Evolutionary conservation across 2,888 invertebrate species (phyloP), one percentile per base, ranked within the genome.

Genomic region (Drosophila atripex): DNA sequence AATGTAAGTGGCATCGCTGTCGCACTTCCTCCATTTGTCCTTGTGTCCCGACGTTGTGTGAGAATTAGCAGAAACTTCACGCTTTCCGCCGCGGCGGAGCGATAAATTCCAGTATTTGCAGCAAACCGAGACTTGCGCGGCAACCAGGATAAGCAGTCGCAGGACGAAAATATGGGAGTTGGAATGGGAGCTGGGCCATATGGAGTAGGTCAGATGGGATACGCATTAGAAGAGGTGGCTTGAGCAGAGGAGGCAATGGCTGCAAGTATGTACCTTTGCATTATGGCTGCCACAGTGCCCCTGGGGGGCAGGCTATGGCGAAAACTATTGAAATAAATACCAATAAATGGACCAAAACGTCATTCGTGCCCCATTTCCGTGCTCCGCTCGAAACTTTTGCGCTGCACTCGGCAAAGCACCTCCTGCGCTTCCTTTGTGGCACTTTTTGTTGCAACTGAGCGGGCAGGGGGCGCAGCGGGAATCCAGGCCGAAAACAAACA

Each of bases 281-380:
- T n/a, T n/a, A n/a, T 35, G 35, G n/a, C 51, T 23, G 0, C 3
- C 21, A 23, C 21, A 23, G 21, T 23, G 4, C 21, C 21, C 21
- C 43, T 45, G 28, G 7, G 7, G 45, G 52, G 46, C 23, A 78
- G 76, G 41, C 63, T 60, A 78, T 72, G 53, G 68, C 47, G 52
- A 77, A 74, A 56, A 54, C 56, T 41, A 80, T 77, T 77, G 70
- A 77, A 77, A 77, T 79, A 77, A 72, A 72, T 69, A 75, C 74
- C 61, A 77, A 74, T 75, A 80, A 77, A 71, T 60, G 59, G 63
- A 54, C 73, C 74, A 69, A 56, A 66, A 59, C 66, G 51, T 65
- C 70, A 72, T 72, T 72, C 54, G 68, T 63, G 80, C 77, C 80
- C 80, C 71, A 80, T 78, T 77, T 80, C 65, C 68, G 66, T 77